A percentile compares a stretch with the other conserved stretches of the same genome.
These are phyloP conservation scores for Genyomyrus donnyi DNA, from an alignment of 2,113 vertebrate species.

Conservation along the genomic window DNA sequence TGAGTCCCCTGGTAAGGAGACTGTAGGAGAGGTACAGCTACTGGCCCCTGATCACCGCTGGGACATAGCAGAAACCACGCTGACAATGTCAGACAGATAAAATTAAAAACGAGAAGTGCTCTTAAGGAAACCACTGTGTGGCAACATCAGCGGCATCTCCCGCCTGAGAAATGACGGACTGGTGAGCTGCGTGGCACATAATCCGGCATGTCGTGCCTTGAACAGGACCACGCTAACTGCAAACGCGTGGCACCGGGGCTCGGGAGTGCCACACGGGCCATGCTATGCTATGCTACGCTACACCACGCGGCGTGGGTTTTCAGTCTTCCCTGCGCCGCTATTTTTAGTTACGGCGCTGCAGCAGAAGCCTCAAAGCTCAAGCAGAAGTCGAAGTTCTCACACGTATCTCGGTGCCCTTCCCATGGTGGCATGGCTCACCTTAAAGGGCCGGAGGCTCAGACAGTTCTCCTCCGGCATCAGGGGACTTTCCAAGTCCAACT, in stretches of 20 bases:
- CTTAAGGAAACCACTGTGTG: not conserved
- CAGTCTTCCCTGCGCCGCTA: conserved; percentile 38
- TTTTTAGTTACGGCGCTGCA: conserved; percentile 28
- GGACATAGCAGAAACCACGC: not conserved
- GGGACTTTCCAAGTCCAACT: conserved; percentile 72
- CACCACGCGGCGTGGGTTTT: conserved; percentile 25
- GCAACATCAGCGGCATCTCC: not conserved
- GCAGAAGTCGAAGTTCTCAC: not conserved
- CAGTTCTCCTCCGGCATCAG: conserved; percentile 57
- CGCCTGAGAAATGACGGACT: not conserved
- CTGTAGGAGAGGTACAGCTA: conserved; percentile 10
- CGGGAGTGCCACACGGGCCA: not conserved
- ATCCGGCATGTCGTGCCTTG: not conserved
- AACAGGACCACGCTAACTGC: not conserved
- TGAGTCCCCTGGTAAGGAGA: conserved; percentile 19
- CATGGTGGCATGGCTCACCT: conserved; percentile 67
- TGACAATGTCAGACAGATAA: not conserved
- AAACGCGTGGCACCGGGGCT: not conserved
- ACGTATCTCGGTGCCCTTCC: not conserved
- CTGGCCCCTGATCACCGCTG: not conserved
- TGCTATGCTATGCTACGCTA: not conserved
- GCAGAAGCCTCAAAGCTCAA: conserved; percentile 5
- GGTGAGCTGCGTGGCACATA: not conserved
- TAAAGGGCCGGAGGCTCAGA: conserved; percentile 58
- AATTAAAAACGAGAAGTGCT: not conserved